Evolutionary conservation across 2,797 vertebrate genomes (phyloP).

Genomic region (Onychomys leucogaster): DNA sequence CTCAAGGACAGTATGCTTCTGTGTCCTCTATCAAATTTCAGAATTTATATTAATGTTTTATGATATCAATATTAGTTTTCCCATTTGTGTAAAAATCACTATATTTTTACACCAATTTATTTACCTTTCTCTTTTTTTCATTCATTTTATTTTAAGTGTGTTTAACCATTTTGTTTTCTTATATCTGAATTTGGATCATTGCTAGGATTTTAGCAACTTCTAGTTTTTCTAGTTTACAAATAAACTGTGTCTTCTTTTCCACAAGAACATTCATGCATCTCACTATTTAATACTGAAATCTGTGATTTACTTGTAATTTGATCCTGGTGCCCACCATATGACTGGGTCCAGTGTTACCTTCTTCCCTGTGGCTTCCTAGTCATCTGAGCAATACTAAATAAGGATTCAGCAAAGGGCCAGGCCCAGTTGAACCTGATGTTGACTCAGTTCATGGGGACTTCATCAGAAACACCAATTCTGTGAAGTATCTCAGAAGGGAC

Average conservation of each 20-base stretch:
- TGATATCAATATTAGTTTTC: not conserved
- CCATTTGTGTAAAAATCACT: not conserved
- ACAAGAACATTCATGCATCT: not conserved
- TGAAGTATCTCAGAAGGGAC: not conserved
- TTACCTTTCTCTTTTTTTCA: not conserved
- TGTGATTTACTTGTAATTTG: not conserved
- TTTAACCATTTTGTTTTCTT: not conserved
- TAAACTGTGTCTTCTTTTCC: not conserved
- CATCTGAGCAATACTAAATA: not conserved
- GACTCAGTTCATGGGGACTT: not conserved
- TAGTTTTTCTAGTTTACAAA: not conserved
- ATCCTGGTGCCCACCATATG: not conserved
- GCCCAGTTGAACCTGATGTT: not conserved
- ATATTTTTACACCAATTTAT: not conserved
- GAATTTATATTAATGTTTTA: not conserved
- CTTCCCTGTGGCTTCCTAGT: not conserved
- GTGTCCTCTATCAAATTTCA: not conserved
- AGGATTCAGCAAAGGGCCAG: not conserved
- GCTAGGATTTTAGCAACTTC: not conserved
- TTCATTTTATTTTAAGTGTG: not conserved
- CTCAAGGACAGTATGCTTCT: not conserved
- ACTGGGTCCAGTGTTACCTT: not conserved
- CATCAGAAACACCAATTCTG: not conserved
- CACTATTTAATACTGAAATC: not conserved
- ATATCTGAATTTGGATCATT: not conserved